Base-by-base conservation (phyloP, 2,888 invertebrate species). In the Phymatocera aterrima region DNA sequence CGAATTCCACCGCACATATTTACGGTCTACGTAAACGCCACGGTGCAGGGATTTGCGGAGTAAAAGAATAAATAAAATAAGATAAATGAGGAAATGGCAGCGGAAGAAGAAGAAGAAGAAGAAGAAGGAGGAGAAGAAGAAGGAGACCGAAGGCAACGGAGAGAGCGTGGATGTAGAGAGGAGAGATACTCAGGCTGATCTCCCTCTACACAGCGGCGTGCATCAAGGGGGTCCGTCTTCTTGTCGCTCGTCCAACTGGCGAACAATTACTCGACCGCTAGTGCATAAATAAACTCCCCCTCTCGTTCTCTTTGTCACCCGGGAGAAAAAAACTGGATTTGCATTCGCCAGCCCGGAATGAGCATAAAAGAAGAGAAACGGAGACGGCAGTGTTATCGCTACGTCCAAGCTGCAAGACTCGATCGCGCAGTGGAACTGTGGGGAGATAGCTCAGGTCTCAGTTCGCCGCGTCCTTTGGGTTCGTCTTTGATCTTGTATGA, bases 231-330 rank as follows among this genome's bases (percentile, higher is more conserved):
- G 75, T 75, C 75, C 75, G 75, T 75, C 75, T n/a, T n/a, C n/a
- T 75, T 60, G 75, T 75, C 75, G 57, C 28, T 75, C 75, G 75
- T 75, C 54, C 57, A 28, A 57, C 28, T 43, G 57, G 40, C 24
- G 81, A 86, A 85, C 86, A 86, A 86, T 87, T 87, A 85, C 86
- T 84, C 79, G 80, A 72, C 70, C 80, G 75, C 83, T 81, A 86
- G 86, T 86, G 86, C 84, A 86, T 86, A 85, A 86, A 86, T 86
- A 86, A 86, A 46, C 60, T 77, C 57, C 54, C 54, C 80, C 12
- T 18, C 57, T 21, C 18, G 8, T 18, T 18, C 37, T 37, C 40
- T 21, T 57, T 78, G 54, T 43, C 65, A 77, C 64, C 54, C 48
- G 48, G n/a, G n/a, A n/a, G n/a, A n/a, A n/a, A 77, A 12, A 79